phyloP scores from a whole-genome alignment of 2,888 invertebrate genomes.

The Stenurella melanura region DNA sequence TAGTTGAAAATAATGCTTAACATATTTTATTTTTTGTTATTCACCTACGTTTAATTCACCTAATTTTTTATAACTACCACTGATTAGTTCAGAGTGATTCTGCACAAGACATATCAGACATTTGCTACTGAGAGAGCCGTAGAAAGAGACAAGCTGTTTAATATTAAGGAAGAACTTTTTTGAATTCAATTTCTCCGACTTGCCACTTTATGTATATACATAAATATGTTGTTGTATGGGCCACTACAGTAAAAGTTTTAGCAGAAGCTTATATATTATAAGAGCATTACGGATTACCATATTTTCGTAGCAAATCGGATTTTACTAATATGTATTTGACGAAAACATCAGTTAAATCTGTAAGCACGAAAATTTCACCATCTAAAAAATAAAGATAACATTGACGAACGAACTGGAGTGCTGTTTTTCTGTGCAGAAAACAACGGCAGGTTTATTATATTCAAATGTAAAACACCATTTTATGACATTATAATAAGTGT shows the following conservation, averaged over 20 bases:
- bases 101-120: too few relatives aligned
- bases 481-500: not conserved
- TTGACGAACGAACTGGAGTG: not conserved
- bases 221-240: not conserved
- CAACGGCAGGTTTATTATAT: not conserved
- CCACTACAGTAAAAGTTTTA: not conserved
- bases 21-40: too few relatives aligned
- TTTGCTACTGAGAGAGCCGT: too few relatives aligned
- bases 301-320: not conserved
- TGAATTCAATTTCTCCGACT: not conserved
- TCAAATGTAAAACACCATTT: slow-evolving; percentile 7
- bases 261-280: not conserved
- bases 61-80: too few relatives aligned
- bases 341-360: not conserved
- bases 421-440: not conserved
- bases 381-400: not conserved
- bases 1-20: too few relatives aligned
- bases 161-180: too few relatives aligned
- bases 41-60: too few relatives aligned
- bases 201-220: not conserved
- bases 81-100: too few relatives aligned
- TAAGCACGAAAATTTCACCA: not conserved
- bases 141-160: too few relatives aligned
- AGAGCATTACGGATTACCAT: not conserved
- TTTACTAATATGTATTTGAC: not conserved